Evolutionary conservation across 2,888 invertebrate genomes (phyloP), one percentile per base, ranked within the genome.

Genomic region (Phymatocera aterrima): DNA sequence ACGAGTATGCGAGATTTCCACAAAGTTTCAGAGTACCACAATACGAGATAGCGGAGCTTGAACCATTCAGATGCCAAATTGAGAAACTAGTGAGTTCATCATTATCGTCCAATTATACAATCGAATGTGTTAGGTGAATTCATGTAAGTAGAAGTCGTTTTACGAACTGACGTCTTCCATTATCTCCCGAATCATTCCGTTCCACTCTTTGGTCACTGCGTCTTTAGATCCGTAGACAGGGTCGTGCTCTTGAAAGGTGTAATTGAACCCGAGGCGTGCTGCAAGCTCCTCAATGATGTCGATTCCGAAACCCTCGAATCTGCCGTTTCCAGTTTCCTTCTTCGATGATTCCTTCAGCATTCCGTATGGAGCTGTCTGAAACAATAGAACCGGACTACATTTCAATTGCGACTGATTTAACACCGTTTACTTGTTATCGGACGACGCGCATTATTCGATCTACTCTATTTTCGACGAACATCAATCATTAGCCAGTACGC

Each of bases 221-320:
- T 96, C 96, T 83, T 93, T 93, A 79, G 96, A 95, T 15, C 97
- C 97, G 90, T 97, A 97, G 86, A 95, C 93, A 84, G 96, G 96
- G 91, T 97, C 97, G 10, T 97, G 97, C 81, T 97, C 91, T 85
- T 95, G 94, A 90, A 97, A 96, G 86, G 95, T 95, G 90, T 97
- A 97, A 92, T 96, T 97, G 91, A 97, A 97, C 82, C 96, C 96
- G 85, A 97, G 93, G 82, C 96, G 93, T 88, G 94, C 94, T 74
- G 98, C 95, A 91, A 99, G 97, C 92, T 98, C 97, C 88, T 96
- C 94, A 88, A 99, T 96, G 80, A 99, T 92, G 92, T 99, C 99
- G 81, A 99, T 95, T 82, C 96, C 97, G 92, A 98, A 99, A 46
- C 98, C 98, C 90, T 98, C 98, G 91, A 96, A 98, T 87, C 97